These are phyloP conservation scores for Rhizomys pruinosus DNA, from an alignment of 2,113 vertebrate species.

Conservation along the genomic window DNA sequence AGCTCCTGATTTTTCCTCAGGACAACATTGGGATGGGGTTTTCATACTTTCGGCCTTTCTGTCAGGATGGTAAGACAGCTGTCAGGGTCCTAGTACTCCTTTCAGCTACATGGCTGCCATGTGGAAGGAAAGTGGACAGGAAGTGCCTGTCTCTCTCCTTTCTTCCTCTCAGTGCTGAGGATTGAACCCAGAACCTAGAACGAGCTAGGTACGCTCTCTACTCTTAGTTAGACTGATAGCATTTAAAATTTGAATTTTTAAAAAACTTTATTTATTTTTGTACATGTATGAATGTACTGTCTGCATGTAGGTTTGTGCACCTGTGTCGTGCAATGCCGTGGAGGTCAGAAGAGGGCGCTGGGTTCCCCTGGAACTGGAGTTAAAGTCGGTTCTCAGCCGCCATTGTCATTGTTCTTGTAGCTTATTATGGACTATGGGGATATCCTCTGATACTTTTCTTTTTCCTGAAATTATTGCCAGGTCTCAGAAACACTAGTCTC, in stretches of 20 bases:
- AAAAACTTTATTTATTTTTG: too few relatives aligned
- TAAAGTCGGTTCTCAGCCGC: too few relatives aligned
- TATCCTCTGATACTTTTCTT: background rate
- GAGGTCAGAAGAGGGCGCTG: too few relatives aligned
- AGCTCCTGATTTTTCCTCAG: background rate
- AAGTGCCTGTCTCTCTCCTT: background rate
- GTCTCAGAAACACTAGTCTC: background rate
- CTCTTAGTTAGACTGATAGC: background rate
- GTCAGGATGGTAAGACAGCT: background rate
- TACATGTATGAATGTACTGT: too few relatives aligned
- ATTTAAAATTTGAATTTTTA: background rate
- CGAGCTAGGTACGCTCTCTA: background rate
- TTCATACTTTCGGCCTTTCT: slow-evolving; percentile 1
- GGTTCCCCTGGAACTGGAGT: too few relatives aligned
- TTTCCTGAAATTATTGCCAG: background rate
- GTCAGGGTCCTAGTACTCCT: background rate
- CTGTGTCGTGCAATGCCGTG: too few relatives aligned
- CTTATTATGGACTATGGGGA: background rate
- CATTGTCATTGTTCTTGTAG: background rate
- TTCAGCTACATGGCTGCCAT: background rate
- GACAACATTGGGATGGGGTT: background rate
- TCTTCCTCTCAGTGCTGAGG: background rate
- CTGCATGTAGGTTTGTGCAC: too few relatives aligned
- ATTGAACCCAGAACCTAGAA: background rate
- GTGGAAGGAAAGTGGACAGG: background rate